Percentiles rank a stretch among this genome's conserved stretches.
phyloP scores from a whole-genome alignment of 2,113 vertebrate species.

The Elachura formosa region DNA sequence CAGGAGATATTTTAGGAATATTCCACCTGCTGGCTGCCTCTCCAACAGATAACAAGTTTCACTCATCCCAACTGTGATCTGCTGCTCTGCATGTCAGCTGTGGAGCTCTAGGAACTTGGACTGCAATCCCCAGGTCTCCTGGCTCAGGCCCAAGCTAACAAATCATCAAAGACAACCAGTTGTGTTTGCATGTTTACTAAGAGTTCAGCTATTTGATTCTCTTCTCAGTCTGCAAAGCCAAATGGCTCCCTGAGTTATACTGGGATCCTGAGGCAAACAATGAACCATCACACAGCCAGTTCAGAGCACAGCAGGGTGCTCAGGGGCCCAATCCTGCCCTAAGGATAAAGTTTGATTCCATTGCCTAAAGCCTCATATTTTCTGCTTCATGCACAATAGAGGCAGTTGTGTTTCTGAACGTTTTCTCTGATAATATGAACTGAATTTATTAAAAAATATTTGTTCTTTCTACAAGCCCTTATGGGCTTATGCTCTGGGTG shows the following conservation, averaged over 20 bases:
- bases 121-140: conserved; percentile 1
- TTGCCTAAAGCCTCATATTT: not conserved
- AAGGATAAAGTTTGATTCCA: not conserved
- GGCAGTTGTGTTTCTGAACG: not conserved
- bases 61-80: conserved; percentile 25
- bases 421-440: not conserved
- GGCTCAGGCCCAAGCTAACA: conserved; percentile 27
- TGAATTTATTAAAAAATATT: not conserved
- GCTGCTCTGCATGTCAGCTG: not conserved
- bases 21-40: conserved; percentile 43
- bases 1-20: conserved; percentile 75
- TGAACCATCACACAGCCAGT: not conserved
- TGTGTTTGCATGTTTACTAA: conserved; percentile 32
- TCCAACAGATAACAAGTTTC: conserved; percentile 23
- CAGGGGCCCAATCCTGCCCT: not conserved
- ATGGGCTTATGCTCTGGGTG: not conserved
- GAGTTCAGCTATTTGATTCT: conserved; percentile 31
- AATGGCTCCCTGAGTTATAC: conserved; percentile 33
- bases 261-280: conserved; percentile 13
- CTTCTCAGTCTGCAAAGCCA: conserved; percentile 21
- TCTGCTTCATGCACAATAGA: not conserved
- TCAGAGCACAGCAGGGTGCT: not conserved
- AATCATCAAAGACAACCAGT: conserved; percentile 54
- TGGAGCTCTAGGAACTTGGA: conserved; percentile 39
- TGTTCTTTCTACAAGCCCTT: not conserved